These are phyloP conservation scores for Brachionus paranguensis DNA, from an alignment of 1,140 invertebrate genomes.

Conservation along the genomic window DNA sequence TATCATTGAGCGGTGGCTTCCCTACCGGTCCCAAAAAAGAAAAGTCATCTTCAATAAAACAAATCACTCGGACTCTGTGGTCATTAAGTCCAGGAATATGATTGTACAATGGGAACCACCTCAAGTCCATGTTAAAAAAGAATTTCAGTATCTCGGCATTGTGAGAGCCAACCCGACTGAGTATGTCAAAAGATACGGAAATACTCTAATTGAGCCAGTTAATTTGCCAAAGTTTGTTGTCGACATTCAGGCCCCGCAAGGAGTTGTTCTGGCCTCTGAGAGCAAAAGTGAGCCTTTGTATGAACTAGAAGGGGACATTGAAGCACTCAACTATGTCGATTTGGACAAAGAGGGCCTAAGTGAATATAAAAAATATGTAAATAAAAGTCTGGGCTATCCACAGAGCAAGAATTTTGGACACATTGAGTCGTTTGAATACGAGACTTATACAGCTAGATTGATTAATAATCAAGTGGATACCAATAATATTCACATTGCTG, in stretches of 20 bases:
- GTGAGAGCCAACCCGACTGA: not conserved
- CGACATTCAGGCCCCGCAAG: not conserved
- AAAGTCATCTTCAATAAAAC: conserved; percentile 32
- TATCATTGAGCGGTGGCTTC: conserved; percentile 39
- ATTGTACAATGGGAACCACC: conserved; percentile 40
- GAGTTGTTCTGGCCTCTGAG: not conserved
- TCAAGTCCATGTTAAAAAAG: not conserved
- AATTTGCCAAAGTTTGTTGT: conserved; percentile 20
- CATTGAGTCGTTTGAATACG: not conserved
- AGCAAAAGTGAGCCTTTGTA: not conserved
- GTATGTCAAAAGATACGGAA: conserved; percentile 24
- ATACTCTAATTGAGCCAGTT: not conserved
- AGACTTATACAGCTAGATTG: not conserved
- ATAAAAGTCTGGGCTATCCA: not conserved
- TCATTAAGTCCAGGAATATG: not conserved
- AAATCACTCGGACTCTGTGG: not conserved
- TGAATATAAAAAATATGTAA: conserved; percentile 27
- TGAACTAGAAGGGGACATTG: not conserved
- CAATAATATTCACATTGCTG: not conserved
- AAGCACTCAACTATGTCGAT: conserved; percentile 15
- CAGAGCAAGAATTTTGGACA: not conserved
- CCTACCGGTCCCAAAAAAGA: conserved; percentile 13
- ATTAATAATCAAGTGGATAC: not conserved
- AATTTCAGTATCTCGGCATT: conserved; percentile 14
- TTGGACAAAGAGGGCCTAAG: conserved; percentile 14